Base-by-base conservation (phyloP, 1,140 invertebrate genomes). In the Drosophila tristis region DNA sequence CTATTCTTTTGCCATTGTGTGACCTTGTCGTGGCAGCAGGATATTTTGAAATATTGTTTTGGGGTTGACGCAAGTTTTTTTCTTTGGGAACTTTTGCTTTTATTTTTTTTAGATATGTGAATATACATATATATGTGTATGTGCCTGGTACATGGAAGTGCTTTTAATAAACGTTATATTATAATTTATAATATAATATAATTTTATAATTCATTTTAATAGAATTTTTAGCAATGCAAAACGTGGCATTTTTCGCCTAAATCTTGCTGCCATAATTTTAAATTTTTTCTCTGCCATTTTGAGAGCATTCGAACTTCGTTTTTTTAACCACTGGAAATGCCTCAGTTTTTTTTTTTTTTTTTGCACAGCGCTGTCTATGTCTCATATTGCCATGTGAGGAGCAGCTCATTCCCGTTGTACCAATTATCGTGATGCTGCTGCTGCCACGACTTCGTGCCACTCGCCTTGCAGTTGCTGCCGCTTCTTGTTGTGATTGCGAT, bases 401-500 rank as follows among this genome's bases (percentile, higher is more conserved):
- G 49, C 53, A 63, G 57, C 63, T 73, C 57, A 57, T 68, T 63
- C 62, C 55, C 47, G 47, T 55, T 44, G 62, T 53, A 74, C 59
- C 78, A 87, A 86, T 78, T 86, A 78, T 78, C 39, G 49, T 58
- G 62, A 74, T 75, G 68, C 56, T 66, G 16, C 62, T 64, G 39
- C 31, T 9, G 29, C 16, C 20, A 31, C 44, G 66, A 45, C 42
- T 57, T 55, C 50, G 35, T 65, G 55, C 45, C 57, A 45, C 45
- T 58, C 55, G 47, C 26, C 42, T 55, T 39, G 23, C 25, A 44
- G 42, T 50, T 68, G 68, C 49, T 68, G 47, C 48, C 44, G 58
- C 55, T 70, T 65, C 43, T 61, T 71, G 74, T 55, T 68, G 64
- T 78, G 78, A 87, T 81, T 86, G 81, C 45, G 56, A 86, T 81